Conservation (phyloP, 2,797 vertebrate species). For the Oryzias sinensis region DNA sequence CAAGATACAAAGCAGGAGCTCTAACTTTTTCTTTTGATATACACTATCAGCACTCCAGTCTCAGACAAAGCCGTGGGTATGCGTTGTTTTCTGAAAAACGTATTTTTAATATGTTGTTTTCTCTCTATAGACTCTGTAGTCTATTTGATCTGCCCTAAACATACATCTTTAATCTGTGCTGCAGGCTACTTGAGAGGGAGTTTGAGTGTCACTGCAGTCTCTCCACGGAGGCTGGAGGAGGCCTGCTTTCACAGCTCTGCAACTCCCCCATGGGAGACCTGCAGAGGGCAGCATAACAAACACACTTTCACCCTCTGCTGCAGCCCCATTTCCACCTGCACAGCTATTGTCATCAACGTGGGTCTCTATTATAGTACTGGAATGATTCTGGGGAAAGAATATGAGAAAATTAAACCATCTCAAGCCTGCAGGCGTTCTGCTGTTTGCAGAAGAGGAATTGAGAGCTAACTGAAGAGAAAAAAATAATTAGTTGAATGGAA, state of each 20-base stretch:
- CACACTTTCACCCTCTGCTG: constrained; percentile 22
- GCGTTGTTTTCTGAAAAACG: constrained; percentile 69
- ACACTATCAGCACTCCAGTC: constrained; percentile 64
- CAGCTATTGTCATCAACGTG: constrained; percentile 68
- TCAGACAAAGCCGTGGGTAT: constrained; percentile 60
- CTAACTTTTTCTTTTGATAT: constrained; percentile 60
- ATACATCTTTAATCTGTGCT: constrained; percentile 78
- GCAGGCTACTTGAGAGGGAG: constrained; percentile 61
- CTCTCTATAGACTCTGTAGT: constrained; percentile 60
- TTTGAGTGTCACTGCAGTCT: constrained; percentile 48
- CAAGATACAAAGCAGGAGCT: constrained; percentile 31
- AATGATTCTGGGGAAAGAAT: constrained; percentile 44
- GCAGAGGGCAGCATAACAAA: constrained; percentile 65
- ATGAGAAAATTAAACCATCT: constrained; percentile 68
- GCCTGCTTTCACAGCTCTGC: constrained; percentile 38
- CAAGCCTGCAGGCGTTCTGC: constrained; percentile 71
- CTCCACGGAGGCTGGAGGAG: constrained; percentile 36
- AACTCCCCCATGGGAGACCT: constrained; percentile 40
- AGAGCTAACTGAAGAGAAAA: constrained; percentile 80
- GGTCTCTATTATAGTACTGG: constrained; percentile 71
- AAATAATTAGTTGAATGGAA: constrained; percentile 81
- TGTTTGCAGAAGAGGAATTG: constrained; percentile 83
- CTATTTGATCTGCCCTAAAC: constrained; percentile 75
- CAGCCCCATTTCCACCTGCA: constrained; percentile 53
- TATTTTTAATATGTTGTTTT: constrained; percentile 61